A percentile compares a stretch with the other conserved stretches of the same genome.
Conservation (phyloP, 2,797 vertebrate genomes). For the Sebastes oblongus region DNA sequence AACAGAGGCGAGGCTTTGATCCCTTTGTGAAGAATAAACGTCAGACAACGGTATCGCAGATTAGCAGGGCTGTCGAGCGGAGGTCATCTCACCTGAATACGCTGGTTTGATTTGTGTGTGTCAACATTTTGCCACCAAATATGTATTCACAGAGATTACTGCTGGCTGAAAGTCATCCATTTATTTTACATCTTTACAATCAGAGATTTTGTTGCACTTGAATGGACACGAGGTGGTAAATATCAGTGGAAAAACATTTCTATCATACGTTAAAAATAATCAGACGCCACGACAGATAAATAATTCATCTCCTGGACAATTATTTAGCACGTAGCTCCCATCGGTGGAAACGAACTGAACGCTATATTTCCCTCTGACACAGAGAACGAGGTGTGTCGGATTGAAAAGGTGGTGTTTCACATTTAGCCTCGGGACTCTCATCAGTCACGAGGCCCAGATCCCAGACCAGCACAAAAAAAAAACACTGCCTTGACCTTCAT, state of each 20-base stretch:
- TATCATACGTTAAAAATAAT: background rate
- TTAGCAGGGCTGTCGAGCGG: background rate
- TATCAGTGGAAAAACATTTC: background rate
- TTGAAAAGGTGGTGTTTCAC: conserved; percentile 41
- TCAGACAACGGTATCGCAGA: conserved; percentile 24
- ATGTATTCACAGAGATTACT: background rate
- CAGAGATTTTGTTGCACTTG: background rate
- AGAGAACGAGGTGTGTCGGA: conserved; percentile 28
- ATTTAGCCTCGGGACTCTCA: conserved; percentile 39
- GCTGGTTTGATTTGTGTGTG: conserved; percentile 4
- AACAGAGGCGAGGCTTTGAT: conserved; percentile 53
- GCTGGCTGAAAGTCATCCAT: background rate
- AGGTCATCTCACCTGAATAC: conserved; percentile 17
- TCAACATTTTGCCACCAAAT: background rate
- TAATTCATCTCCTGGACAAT: conserved; percentile 39
- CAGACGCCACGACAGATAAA: conserved; percentile 23
- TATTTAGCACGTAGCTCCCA: conserved; percentile 34
- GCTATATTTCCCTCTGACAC: conserved; percentile 26
- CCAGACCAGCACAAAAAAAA: background rate
- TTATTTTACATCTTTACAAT: background rate
- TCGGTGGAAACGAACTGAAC: conserved; percentile 9
- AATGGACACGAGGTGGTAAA: background rate
- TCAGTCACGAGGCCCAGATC: conserved; percentile 40
- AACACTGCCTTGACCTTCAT: conserved; percentile 31
- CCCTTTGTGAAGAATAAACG: conserved; percentile 35